A percentile compares a stretch with the other conserved stretches of the same genome.
phyloP scores from a whole-genome alignment of 2,888 invertebrate genomes.

The Seira musarum region DNA sequence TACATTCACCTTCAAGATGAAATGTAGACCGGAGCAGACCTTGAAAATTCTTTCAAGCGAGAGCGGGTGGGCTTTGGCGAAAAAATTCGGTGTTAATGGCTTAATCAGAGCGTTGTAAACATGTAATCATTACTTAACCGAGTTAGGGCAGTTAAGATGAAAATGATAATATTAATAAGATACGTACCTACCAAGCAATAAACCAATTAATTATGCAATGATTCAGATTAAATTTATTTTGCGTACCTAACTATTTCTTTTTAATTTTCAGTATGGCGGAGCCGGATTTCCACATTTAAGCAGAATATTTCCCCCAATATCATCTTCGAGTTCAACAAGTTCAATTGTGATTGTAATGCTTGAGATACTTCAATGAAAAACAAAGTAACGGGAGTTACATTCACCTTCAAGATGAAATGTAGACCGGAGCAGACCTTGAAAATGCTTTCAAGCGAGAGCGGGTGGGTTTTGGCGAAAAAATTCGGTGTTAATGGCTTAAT shows the following conservation, averaged over 20 bases:
- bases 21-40: not conserved
- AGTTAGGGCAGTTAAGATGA: too few relatives aligned
- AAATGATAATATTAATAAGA: too few relatives aligned
- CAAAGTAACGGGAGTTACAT: conserved; percentile 32
- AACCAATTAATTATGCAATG: too few relatives aligned
- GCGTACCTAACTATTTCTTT: conserved; percentile 28
- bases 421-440: not conserved
- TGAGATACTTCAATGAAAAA: not conserved
- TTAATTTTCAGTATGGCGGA: conserved; percentile 67
- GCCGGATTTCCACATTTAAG: conserved; percentile 67
- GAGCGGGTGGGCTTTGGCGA: too few relatives aligned
- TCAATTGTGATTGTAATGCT: conserved; percentile 46
- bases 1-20: conserved; percentile 26
- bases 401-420: conserved; percentile 23
- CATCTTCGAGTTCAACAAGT: conserved; percentile 64
- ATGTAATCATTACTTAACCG: too few relatives aligned
- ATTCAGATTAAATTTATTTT: not conserved
- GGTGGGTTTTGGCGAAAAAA: too few relatives aligned
- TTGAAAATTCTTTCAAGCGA: not conserved
- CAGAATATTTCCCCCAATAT: conserved; percentile 69
- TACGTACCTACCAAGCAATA: too few relatives aligned
- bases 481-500: too few relatives aligned
- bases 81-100: too few relatives aligned
- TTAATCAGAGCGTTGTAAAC: too few relatives aligned
- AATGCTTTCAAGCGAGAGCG: too few relatives aligned